A percentile compares a stretch with the other conserved stretches of the same genome.
Evolutionary conservation across 2,888 invertebrate species (phyloP).

Genomic region (Auanema sp.): DNA sequence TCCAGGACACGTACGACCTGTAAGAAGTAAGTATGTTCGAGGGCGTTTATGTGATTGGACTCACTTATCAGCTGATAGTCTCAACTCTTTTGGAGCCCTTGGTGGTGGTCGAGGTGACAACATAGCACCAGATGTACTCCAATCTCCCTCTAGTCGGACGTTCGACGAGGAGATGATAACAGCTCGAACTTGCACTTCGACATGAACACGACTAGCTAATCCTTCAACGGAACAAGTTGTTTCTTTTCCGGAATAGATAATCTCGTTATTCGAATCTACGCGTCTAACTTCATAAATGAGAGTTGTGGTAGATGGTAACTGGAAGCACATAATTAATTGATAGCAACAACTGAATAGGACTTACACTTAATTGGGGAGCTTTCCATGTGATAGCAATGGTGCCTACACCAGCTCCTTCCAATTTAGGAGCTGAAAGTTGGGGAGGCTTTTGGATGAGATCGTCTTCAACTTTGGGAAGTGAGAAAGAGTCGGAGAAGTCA

Average conservation of each 20-base stretch:
- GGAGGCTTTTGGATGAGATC: constrained; percentile 15
- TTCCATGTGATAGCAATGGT: constrained; percentile 15
- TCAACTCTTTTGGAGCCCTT: constrained; percentile 17
- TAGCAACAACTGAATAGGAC: neutral
- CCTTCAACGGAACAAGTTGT: constrained; percentile 14
- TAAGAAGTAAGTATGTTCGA: no score
- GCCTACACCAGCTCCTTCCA: constrained; percentile 4
- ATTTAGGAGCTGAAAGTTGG: constrained; percentile 10
- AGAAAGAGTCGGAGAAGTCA: constrained; percentile 22
- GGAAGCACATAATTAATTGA: neutral
- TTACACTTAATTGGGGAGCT: neutral
- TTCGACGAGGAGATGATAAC: constrained; percentile 13
- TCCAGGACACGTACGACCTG: constrained; percentile 13
- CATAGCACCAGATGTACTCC: constrained; percentile 13
- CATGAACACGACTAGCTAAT: constrained; percentile 19
- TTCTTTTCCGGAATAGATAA: constrained; percentile 29
- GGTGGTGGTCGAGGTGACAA: constrained; percentile 24
- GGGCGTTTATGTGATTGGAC: no score
- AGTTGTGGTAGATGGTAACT: constrained; percentile 17
- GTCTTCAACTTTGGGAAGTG: constrained; percentile 12
- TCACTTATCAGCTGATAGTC: constrained; percentile 14
- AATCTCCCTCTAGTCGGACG: constrained; percentile 17
- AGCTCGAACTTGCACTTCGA: constrained; percentile 23
- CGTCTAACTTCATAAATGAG: constrained; percentile 25
- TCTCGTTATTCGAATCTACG: constrained; percentile 15